Base-by-base conservation (phyloP, 1,140 invertebrate species). In the Leptestheria dahalacensis region DNA sequence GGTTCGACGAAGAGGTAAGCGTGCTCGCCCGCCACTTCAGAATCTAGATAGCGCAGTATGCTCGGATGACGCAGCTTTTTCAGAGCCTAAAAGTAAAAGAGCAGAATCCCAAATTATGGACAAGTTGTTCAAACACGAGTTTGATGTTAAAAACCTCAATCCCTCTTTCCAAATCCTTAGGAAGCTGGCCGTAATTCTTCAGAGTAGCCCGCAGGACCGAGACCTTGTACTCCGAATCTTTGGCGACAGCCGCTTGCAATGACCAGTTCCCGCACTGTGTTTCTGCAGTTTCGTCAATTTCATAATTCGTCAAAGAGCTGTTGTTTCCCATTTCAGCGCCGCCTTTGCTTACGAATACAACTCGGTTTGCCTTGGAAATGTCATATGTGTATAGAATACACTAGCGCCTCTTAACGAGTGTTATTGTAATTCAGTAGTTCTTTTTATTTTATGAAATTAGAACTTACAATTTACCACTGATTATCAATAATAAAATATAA, bases 41-140 rank as follows among this genome's bases (percentile, higher is more conserved):
- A 82, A n/a, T 82, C 80, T 61, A 87, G 76, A 66, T 86, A 90
- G 65, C 80, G 82, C 4, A 88, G 68, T 64, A 90, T 88, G 63
- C 79, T 84, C 1, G 86, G 86, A 74, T 90, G 86, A 0, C 86
- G 77, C 71, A 86, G 81, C 58, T 87, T 77, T 75, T 84, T 82
- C 23, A 87, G 76, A 73, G 86, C 88, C 87, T 91, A 70, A 58
- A 79, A 79, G 61, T 63, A 61, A 49, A 64, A 41, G 59, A 11
- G 63, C 53, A 58, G 60, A 51, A 18, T 20, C 53, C 23, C 18
- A 4, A 25, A n/a, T 59, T 28, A 24, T 28, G 18, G 2, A 15
- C 28, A n/a, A 26, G 28, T 20, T 24, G n/a, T n/a, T n/a, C n/a
- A n/a, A n/a, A 59, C 47, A 11, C 6, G 23, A 59, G 12, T 49